Conservation (phyloP, 2,113 vertebrate genomes). For the Micromys minutus region DNA sequence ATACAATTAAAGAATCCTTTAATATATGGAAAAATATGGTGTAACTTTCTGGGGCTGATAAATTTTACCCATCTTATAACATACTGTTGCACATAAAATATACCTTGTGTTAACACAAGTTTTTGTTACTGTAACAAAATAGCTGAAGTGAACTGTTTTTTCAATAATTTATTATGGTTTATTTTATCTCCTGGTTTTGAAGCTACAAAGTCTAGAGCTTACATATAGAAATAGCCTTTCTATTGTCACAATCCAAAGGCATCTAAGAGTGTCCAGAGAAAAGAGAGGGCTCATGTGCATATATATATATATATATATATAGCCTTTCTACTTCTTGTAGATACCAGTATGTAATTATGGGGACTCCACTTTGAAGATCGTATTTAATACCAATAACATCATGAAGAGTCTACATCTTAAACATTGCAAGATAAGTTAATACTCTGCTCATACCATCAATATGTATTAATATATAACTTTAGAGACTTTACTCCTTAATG, state of each 20-base stretch:
- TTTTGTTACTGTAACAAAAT: background rate
- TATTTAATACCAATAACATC: background rate
- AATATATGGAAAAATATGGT: background rate
- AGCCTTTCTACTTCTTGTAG: background rate
- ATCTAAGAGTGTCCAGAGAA: background rate
- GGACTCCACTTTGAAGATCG: background rate
- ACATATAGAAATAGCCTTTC: background rate
- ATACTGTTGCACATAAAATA: background rate
- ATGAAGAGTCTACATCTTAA: background rate
- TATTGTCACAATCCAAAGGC: background rate
- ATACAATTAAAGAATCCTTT: constrained; percentile 24
- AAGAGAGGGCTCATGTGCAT: background rate
- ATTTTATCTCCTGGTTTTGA: background rate
- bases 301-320: background rate
- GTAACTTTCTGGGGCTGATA: background rate
- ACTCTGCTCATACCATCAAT: background rate
- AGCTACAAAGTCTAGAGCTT: background rate
- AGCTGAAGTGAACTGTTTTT: background rate
- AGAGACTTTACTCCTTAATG: background rate
- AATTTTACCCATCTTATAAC: background rate
- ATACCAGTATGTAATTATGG: background rate
- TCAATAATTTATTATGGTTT: background rate
- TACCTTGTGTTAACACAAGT: background rate
- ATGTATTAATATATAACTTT: background rate
- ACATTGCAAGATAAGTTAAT: background rate